Base-by-base conservation (phyloP, 1,140 invertebrate genomes). In the Neoseiulus cucumeris region DNA sequence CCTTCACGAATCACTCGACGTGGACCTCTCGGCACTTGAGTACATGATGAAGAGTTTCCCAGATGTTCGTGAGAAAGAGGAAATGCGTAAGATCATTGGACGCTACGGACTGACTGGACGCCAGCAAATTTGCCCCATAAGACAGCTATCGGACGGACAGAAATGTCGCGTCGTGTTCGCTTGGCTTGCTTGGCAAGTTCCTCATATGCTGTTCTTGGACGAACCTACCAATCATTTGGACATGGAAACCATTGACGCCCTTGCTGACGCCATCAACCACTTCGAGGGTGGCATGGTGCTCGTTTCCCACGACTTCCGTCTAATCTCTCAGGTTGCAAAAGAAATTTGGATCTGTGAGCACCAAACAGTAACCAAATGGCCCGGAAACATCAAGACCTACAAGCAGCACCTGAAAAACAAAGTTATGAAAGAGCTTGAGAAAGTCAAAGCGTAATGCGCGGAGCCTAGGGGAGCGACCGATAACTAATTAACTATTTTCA, bases 321-420 rank as follows among this genome's bases (percentile, higher is more conserved):
- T 99, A 20, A 98, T 99, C 69, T 93, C 87, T 80, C 95, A 98
- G 82, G 94, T 98, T 28, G 94, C 94, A 20, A 85, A 98, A 78
- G 92, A 96, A 77, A 98, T 99, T 75, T 99, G 94, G 94, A 85
- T 98, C 18, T 99, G 96, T 76, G 93, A 98, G 74, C 90, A 98
- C 70, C 86, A 87, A 70, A 87, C 85, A 7, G 85, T 95, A 14
- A 98, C 91, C 1, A 97, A 97, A 77, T 99, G 95, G 92, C 82
- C 90, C 68, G 90, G 91, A 28, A 88, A 87, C 70, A 99, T 99
- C 78, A 82, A 91, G 70, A 83, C 85, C 51, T 99, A 98, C 79
- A 99, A 99, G 77, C 86, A 95, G 71, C 86, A 91, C 75, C 80
- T 99, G 30, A 90, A 90, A 70, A 82, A 80, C 55, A 89, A 87